A percentile compares a stretch with the other conserved stretches of the same genome.
phyloP scores from a whole-genome alignment of 2,797 vertebrate species.

The Syncerus caffer region DNA sequence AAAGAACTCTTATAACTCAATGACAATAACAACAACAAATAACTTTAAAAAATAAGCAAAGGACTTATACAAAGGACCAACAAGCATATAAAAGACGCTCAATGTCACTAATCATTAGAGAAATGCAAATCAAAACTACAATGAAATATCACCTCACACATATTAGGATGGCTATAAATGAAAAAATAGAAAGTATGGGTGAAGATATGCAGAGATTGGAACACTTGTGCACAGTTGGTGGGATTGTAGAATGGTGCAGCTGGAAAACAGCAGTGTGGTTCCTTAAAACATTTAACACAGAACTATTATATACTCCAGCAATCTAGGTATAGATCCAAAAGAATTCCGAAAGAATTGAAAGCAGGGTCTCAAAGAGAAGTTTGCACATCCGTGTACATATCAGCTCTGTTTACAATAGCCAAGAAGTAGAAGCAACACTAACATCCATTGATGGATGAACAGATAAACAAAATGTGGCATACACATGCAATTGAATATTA shows the following conservation, averaged over 20 bases:
- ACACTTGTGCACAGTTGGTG: background rate
- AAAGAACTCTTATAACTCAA: background rate
- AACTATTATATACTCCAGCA: background rate
- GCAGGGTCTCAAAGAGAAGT: background rate
- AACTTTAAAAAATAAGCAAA: background rate
- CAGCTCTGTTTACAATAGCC: background rate
- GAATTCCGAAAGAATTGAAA: background rate
- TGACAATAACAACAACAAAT: background rate
- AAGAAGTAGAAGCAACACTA: background rate
- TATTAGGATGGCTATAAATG: background rate
- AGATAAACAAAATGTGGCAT: background rate
- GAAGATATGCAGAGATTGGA: background rate
- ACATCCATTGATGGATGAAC: background rate
- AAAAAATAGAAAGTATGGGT: background rate
- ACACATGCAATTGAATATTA: background rate
- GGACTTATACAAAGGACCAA: background rate
- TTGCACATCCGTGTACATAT: background rate
- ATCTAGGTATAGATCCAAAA: background rate
- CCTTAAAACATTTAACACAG: background rate
- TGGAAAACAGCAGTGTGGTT: background rate
- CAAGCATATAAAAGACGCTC: background rate
- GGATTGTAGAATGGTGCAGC: background rate
- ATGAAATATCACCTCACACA: background rate
- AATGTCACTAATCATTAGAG: background rate
- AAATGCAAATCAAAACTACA: background rate